Evolutionary conservation across 1,140 invertebrate genomes (phyloP).

Genomic region (Eueides isabella): DNA sequence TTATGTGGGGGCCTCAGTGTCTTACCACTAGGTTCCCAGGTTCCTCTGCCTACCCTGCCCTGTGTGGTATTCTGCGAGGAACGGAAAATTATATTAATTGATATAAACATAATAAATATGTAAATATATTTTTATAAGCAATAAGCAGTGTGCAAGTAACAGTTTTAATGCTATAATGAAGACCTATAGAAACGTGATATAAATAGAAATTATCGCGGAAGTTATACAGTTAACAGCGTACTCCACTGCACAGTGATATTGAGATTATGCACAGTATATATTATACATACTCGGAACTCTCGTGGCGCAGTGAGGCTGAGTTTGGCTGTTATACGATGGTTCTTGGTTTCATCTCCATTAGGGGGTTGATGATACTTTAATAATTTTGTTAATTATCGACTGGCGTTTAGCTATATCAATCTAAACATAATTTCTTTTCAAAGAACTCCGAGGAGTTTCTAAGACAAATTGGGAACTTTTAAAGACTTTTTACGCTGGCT

Average conservation of each 20-base stretch:
- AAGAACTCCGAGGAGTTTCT: too few species aligned
- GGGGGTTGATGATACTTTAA: neutral
- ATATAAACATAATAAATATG: neutral
- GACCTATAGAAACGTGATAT: slow-evolving; percentile 2
- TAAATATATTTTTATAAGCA: neutral
- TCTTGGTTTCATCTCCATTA: neutral
- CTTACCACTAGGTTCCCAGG: too few species aligned
- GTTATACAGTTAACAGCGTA: neutral
- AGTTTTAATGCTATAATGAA: neutral
- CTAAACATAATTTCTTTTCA: too few species aligned
- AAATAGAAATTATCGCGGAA: slow-evolving; percentile 13
- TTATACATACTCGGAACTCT: neutral
- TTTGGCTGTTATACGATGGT: neutral
- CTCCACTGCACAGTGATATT: neutral
- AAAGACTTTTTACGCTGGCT: too few species aligned
- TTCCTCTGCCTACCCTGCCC: too few species aligned
- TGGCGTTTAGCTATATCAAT: too few species aligned
- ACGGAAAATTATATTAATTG: neutral
- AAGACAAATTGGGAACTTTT: too few species aligned
- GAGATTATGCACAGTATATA: slow-evolving; percentile 1
- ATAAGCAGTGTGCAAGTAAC: neutral
- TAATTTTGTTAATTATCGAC: neutral
- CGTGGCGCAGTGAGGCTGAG: too few species aligned
- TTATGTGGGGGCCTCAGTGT: too few species aligned
- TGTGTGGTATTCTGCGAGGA: too few species aligned